Conservation (phyloP, 2,113 vertebrate genomes). For the Peromyscus leucopus region DNA sequence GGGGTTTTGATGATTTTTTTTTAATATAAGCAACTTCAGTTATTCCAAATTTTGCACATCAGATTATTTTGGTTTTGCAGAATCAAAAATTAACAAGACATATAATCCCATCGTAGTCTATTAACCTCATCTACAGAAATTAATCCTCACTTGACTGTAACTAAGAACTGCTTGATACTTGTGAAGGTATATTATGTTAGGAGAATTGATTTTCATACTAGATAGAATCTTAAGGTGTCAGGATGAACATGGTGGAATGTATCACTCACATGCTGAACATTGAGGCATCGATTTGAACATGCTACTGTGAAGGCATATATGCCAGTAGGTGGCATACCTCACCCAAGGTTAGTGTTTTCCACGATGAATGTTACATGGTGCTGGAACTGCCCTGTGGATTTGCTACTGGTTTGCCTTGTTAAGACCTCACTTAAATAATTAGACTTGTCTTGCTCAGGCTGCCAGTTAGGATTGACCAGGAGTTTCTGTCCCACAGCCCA, state of each 20-base stretch:
- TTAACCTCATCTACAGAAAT: conserved; percentile 7
- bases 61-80: background rate
- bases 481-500: background rate
- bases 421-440: background rate
- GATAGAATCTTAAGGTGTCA: background rate
- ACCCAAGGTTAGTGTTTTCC: background rate
- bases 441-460: background rate
- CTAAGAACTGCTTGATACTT: conserved; percentile 5
- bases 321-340: conserved; percentile 77
- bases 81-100: conserved; percentile 13
- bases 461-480: background rate
- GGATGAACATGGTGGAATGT: background rate
- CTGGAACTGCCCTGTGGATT: background rate
- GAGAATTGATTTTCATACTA: background rate
- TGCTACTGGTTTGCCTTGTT: background rate
- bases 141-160: conserved; percentile 3
- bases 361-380: background rate
- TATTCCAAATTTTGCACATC: conserved; percentile 21
- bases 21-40: background rate
- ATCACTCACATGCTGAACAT: background rate
- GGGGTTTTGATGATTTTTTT: conserved; percentile 48
- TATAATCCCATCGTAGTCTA: background rate
- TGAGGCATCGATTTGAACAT: background rate
- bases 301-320: background rate
- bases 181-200: background rate